Conservation (phyloP, 2,797 vertebrate genomes). For the Scolopax bukidnonensis region DNA sequence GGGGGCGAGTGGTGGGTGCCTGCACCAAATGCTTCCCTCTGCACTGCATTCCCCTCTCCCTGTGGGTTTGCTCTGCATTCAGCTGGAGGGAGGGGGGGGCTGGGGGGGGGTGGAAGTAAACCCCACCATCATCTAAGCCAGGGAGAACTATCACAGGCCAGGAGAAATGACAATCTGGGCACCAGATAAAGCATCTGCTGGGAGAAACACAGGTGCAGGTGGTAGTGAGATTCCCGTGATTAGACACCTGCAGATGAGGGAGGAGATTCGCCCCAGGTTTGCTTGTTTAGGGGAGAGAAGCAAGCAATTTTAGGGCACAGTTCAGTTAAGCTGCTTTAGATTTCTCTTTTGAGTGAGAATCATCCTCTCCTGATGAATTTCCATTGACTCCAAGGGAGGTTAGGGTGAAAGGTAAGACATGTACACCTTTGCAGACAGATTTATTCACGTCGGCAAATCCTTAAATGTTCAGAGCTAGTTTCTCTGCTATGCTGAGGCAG, state of each 20-base stretch:
- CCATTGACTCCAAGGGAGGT: neutral
- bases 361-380: accelerated
- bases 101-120: neutral
- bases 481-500: neutral
- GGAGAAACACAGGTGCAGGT: neutral
- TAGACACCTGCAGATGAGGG: neutral
- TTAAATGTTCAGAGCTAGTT: neutral
- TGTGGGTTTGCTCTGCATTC: accelerated
- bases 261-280: neutral
- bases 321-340: neutral
- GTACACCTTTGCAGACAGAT: neutral
- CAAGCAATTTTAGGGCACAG: neutral
- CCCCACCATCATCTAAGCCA: neutral
- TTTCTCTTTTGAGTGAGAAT: neutral
- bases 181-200: neutral
- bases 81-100: accelerated
- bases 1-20: accelerated
- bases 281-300: neutral
- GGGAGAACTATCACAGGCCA: neutral
- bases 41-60: accelerated
- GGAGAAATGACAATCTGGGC: neutral
- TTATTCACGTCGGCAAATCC: neutral
- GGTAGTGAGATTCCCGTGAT: neutral
- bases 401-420: neutral
- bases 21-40: accelerated